Percentiles rank a stretch among this genome's conserved stretches.
Evolutionary conservation across 1,140 invertebrate genomes (phyloP).

Genomic region (Macrobrachium rosenbergii): DNA sequence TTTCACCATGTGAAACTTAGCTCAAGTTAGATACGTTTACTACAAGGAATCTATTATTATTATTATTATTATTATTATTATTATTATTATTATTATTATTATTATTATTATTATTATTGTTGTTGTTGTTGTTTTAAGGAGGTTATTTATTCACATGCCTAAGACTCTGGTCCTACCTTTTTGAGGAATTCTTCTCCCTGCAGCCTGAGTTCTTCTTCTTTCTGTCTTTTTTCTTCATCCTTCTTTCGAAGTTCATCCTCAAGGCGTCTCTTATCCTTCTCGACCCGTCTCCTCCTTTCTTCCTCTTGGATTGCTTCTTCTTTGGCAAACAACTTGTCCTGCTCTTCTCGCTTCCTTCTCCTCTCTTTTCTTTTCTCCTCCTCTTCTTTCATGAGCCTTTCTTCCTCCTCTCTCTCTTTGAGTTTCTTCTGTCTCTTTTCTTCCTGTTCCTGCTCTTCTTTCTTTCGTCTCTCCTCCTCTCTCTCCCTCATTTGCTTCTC

Average conservation of each 20-base stretch:
- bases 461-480: constrained; percentile 28
- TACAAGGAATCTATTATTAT: too few relatives aligned
- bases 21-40: too few relatives aligned
- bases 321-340: not conserved
- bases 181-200: constrained; percentile 58
- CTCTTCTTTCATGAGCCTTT: constrained; percentile 57
- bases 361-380: constrained; percentile 29
- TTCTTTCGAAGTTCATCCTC: constrained; percentile 24
- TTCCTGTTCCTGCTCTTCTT: constrained; percentile 29
- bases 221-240: constrained; percentile 43
- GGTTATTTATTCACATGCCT: not conserved
- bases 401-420: constrained; percentile 59
- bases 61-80: too few relatives aligned
- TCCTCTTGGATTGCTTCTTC: not conserved
- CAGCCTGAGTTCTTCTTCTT: constrained; percentile 38
- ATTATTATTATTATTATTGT: too few relatives aligned
- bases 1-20: too few relatives aligned
- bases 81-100: too few relatives aligned
- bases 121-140: too few relatives aligned
- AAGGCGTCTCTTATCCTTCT: constrained; percentile 42
- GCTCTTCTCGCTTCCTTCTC: constrained; percentile 34
- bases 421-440: constrained; percentile 65
- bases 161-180: constrained; percentile 38
- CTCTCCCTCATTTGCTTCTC: constrained; percentile 6
- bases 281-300: constrained; percentile 17